Conservation (phyloP, 2,797 vertebrate species). For the Enteromius paludinosus region DNA sequence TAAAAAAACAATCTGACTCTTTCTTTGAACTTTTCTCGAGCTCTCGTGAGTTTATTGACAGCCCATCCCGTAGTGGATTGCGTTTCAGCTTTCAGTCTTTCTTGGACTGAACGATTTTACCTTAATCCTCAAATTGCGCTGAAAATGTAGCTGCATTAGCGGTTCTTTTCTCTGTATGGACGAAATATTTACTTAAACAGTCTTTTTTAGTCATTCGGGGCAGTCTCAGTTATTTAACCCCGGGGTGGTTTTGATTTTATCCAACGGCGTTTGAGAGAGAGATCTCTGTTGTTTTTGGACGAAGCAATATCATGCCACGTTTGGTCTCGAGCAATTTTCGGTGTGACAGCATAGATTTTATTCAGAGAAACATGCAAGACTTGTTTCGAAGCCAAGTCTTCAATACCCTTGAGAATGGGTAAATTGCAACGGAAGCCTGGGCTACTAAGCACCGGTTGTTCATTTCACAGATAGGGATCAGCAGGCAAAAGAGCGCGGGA, state of each 20-base stretch:
- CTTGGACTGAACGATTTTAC: conserved; percentile 64
- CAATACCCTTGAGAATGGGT: conserved; percentile 62
- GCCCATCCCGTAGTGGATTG: conserved; percentile 15
- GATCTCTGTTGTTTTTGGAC: conserved; percentile 20
- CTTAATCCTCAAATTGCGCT: conserved; percentile 59
- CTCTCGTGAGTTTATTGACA: background rate
- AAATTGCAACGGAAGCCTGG: conserved; percentile 76
- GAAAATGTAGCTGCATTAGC: conserved; percentile 29
- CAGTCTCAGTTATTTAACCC: conserved; percentile 50
- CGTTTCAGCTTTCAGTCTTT: conserved; percentile 46
- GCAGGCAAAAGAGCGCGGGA: conserved; percentile 60
- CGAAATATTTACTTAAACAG: conserved; percentile 58
- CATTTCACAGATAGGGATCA: conserved; percentile 74
- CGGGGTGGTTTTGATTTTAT: conserved; percentile 43
- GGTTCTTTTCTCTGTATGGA: conserved; percentile 30
- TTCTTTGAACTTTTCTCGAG: conserved; percentile 3
- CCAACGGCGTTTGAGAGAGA: conserved; percentile 24
- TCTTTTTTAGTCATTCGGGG: conserved; percentile 57
- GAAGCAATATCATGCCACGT: conserved; percentile 25
- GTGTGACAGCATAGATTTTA: conserved; percentile 48
- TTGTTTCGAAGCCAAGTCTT: conserved; percentile 62
- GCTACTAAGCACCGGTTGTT: conserved; percentile 71
- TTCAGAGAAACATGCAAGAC: conserved; percentile 60
- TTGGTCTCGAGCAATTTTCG: conserved; percentile 27
- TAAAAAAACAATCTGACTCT: conserved; percentile 33